Conservation (phyloP, 2,113 vertebrate genomes). For the Neomonachus schauinslandi region DNA sequence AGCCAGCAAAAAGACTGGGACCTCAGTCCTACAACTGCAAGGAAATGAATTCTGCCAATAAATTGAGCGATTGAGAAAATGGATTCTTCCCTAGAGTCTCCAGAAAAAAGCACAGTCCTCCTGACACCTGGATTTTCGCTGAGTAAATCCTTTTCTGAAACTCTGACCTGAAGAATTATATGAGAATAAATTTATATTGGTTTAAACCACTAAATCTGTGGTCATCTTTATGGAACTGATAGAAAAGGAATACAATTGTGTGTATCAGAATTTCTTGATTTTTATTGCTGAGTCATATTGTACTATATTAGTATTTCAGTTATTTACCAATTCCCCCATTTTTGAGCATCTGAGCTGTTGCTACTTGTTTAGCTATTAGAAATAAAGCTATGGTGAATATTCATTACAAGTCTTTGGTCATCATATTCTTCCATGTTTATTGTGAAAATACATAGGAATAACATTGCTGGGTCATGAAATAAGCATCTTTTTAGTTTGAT, state of each 20-base stretch:
- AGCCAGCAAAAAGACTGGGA: neutral
- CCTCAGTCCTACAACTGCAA: neutral
- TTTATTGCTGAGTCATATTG: neutral
- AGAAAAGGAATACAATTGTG: neutral
- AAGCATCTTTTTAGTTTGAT: neutral
- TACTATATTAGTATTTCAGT: too few species aligned
- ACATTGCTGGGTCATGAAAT: neutral
- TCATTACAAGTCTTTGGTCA: neutral
- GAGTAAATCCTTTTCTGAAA: neutral
- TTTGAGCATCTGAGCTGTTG: neutral
- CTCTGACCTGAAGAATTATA: neutral
- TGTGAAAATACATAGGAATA: neutral
- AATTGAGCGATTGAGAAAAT: neutral
- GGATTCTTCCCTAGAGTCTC: neutral
- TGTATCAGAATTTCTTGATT: neutral
- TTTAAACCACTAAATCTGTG: neutral
- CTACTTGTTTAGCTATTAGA: neutral
- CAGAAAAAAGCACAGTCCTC: neutral
- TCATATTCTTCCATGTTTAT: neutral
- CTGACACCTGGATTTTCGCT: neutral
- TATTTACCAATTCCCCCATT: neutral
- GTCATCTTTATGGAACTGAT: neutral
- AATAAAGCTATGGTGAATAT: neutral
- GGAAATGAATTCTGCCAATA: neutral
- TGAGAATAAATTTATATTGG: neutral